phyloP scores from a whole-genome alignment of 2,797 vertebrate genomes.

The Schizothorax lantsangensis region DNA sequence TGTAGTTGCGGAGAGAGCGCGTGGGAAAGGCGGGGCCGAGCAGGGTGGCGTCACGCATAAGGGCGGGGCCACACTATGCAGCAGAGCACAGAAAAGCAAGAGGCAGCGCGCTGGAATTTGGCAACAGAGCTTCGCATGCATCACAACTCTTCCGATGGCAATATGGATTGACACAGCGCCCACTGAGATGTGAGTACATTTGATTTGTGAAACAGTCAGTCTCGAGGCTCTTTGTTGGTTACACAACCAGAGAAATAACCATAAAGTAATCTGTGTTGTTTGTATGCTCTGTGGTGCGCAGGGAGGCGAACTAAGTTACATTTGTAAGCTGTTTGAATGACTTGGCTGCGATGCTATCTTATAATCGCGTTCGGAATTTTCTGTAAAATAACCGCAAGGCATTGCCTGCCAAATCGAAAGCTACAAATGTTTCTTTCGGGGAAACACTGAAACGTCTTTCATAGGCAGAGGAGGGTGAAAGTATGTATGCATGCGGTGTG shows the following conservation, averaged over 20 bases:
- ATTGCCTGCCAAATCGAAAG: constrained; percentile 6
- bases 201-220: constrained; percentile 7
- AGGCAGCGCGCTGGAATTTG: constrained; percentile 31
- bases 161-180: constrained; percentile 45
- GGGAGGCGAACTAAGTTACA: constrained; percentile 33
- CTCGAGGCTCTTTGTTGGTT: neutral
- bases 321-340: neutral
- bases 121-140: constrained; percentile 2
- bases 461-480: neutral
- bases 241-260: neutral
- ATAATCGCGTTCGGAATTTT: neutral
- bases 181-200: constrained; percentile 42
- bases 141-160: constrained; percentile 8
- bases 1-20: constrained; percentile 52
- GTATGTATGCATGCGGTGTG: constrained; percentile 23
- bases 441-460: neutral
- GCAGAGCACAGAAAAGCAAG: constrained; percentile 44
- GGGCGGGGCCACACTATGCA: constrained; percentile 55
- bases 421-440: neutral
- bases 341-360: neutral
- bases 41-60: neutral
- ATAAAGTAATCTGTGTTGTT: constrained; percentile 13
- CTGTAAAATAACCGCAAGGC: neutral
- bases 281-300: neutral
- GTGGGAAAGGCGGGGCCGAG: constrained; percentile 45